Base-by-base conservation (phyloP, 2,888 invertebrate species). In the Latrodectus hesperus region DNA sequence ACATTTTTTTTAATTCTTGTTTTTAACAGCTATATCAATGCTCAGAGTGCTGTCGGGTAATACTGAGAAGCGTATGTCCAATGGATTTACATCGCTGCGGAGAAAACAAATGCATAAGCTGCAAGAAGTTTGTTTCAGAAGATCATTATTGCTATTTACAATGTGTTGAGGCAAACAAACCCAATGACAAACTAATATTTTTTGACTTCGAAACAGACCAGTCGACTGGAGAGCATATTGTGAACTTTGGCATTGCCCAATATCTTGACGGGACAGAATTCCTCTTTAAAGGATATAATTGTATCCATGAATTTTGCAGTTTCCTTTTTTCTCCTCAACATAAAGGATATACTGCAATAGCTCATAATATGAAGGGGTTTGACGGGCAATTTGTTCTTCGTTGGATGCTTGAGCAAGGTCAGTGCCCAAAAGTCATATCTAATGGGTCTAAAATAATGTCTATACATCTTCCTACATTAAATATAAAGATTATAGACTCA, bases 141-240 rank as follows among this genome's bases (percentile, higher is more conserved):
- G 51, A 53, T 2, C 49, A 51, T 6, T 75, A 83, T 65, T 16
- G 26, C 0, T 75, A 70, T 49, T 70, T 22, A 0, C 67, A 16
- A 17, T 10, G 38, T 38, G 38, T 17, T 17, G 16, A 10, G 12
- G 16, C 55, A 10, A 38, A 83, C n/a, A n/a, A 4, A 38, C n/a
- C 68, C 26, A 1, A 55, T 55, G 0, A 60, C 52, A n/a, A 51
- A 51, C 0, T 75, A 12, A 52, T 83, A 1, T 83, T 60, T 49
- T 83, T 83, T 51, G 75, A 83, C 38, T 83, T 83, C 16, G 83
- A 83, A 60, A 75, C 68, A 2, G 75, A 83, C 49, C 83, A 83
- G 17, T 16, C 16, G 2, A 55, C 75, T 0, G 83, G 75, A n/a
- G 75, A 83, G 49, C 83, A 83, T 16, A n/a, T 51, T 9, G 83